These are phyloP conservation scores for Vultur gryphus DNA, from an alignment of 2,797 vertebrate species.

Conservation along the genomic window DNA sequence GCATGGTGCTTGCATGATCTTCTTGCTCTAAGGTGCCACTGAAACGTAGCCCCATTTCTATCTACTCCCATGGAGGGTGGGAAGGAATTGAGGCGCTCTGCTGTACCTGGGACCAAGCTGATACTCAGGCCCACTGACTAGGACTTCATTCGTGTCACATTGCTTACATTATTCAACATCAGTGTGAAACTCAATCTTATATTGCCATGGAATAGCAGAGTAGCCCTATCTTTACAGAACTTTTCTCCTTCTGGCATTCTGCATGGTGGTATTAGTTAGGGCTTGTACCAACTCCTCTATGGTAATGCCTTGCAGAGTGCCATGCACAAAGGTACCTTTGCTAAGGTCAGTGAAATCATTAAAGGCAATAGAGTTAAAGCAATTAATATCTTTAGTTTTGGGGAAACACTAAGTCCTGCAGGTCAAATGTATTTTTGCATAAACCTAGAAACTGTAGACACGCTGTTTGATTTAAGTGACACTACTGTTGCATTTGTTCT, in stretches of 20 bases:
- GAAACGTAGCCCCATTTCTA: neutral
- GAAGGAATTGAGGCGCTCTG: neutral
- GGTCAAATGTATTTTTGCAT: neutral
- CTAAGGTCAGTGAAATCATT: neutral
- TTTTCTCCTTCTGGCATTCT: neutral
- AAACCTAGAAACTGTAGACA: neutral
- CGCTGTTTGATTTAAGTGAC: neutral
- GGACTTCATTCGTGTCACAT: accelerated
- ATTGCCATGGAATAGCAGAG: neutral
- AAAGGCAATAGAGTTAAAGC: neutral
- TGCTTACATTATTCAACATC: neutral
- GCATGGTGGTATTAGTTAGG: neutral
- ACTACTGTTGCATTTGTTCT: neutral
- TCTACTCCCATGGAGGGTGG: neutral
- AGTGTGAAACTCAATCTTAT: neutral
- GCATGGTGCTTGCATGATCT: neutral
- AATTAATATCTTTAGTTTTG: neutral
- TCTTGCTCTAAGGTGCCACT: neutral
- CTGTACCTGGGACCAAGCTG: neutral
- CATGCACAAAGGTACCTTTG: neutral
- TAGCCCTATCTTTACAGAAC: neutral
- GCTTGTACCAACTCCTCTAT: neutral
- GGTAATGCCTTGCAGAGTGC: neutral
- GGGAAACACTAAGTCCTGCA: neutral
- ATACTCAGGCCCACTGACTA: neutral